Conservation (phyloP, 2,888 invertebrate genomes). For the Brenthis ino region DNA sequence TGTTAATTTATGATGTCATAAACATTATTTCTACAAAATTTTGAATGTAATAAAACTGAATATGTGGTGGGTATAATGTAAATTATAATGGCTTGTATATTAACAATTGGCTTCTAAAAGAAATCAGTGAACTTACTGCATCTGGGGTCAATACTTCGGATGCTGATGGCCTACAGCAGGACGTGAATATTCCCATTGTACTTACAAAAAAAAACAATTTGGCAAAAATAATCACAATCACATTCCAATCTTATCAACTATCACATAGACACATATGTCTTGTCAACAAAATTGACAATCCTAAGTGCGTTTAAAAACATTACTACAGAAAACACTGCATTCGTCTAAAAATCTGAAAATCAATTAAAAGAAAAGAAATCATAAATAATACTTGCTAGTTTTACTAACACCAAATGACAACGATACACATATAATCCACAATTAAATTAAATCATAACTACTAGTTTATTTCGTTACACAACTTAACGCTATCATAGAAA, state of each 20-base stretch:
- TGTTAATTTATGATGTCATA: too few relatives aligned
- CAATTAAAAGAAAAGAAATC: slow-evolving; percentile 8
- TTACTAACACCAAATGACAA: not conserved
- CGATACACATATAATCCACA: too few relatives aligned
- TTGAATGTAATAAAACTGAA: too few relatives aligned
- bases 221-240: slow-evolving; percentile 28
- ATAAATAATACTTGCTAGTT: slow-evolving; percentile 3
- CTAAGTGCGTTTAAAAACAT: slow-evolving; percentile 35
- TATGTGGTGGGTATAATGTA: too few relatives aligned
- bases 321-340: slow-evolving; percentile 1
- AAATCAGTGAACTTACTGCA: slow-evolving; percentile 67
- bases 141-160: slow-evolving; percentile 83
- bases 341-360: slow-evolving; percentile 28
- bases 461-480: not conserved
- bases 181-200: slow-evolving; percentile 77
- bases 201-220: slow-evolving; percentile 26
- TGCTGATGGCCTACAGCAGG: slow-evolving; percentile 80
- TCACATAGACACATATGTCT: slow-evolving; percentile 2
- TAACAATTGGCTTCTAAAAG: slow-evolving; percentile 4
- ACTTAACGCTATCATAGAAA: slow-evolving; percentile 36
- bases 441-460: too few relatives aligned
- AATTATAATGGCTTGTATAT: not conserved
- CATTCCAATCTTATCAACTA: slow-evolving; percentile 32
- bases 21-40: too few relatives aligned
- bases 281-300: slow-evolving; percentile 36